Percentiles rank a stretch among this genome's conserved stretches.
Evolutionary conservation across 2,797 vertebrate genomes (phyloP).

Genomic region (Cyprinella venusta): DNA sequence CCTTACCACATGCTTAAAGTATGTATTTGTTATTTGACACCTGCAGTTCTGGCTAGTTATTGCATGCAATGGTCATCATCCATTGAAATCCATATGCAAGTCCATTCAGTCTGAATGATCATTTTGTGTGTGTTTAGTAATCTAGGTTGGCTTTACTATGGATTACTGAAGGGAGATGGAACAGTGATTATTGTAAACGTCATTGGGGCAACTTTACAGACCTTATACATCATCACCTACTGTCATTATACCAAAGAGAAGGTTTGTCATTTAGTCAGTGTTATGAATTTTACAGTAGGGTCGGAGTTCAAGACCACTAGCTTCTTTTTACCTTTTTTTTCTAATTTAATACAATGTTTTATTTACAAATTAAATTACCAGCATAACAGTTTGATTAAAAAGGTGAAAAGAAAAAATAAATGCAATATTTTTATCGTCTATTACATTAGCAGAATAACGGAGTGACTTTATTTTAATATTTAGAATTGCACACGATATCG

Average conservation of each 20-base stretch:
- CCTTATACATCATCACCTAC: slow-evolving; percentile 84
- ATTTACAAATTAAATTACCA: background rate
- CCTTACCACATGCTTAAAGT: slow-evolving; percentile 81
- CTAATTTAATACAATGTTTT: background rate
- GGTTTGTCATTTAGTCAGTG: slow-evolving; percentile 70
- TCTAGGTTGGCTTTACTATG: slow-evolving; percentile 92
- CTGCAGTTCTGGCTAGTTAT: background rate
- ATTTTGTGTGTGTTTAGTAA: slow-evolving; percentile 76
- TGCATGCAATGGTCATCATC: background rate
- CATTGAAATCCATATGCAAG: background rate
- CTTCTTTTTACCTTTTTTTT: background rate
- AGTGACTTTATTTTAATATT: background rate
- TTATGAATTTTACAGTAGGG: background rate
- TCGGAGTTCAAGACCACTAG: background rate
- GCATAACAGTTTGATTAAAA: background rate
- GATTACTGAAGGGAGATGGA: slow-evolving; percentile 82
- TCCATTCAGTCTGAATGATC: background rate
- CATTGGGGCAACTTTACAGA: slow-evolving; percentile 85
- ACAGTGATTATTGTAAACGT: slow-evolving; percentile 85
- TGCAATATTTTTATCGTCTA: background rate
- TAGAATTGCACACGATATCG: background rate
- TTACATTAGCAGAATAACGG: background rate
- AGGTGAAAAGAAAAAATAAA: background rate
- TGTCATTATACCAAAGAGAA: slow-evolving; percentile 82
- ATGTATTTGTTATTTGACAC: slow-evolving; percentile 48